Evolutionary conservation across 1,140 invertebrate genomes (phyloP), one percentile per base, ranked within the genome.

Genomic region (Aphidius ervi): DNA sequence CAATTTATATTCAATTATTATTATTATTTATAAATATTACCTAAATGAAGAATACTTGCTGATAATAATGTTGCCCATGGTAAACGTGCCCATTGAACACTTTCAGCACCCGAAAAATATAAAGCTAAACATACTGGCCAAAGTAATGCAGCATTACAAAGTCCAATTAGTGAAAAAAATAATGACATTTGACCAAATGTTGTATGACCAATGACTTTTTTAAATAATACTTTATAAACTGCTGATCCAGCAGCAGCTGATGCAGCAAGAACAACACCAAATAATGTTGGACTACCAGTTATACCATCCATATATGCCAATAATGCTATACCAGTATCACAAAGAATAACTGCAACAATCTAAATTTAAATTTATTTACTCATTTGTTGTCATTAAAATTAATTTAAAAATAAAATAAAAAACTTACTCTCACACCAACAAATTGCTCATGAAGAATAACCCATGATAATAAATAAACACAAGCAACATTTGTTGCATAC

Each of bases 221-320:
- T 90, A 77, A 94, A 94, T 63, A 94, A 82, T 56, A 94, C 92
- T 85, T 95, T 95, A 73, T 95, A 95, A 66, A 96, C 92, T 58
- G 93, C 93, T 67, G 92, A 94, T 49, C 90, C 90, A 9, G 92
- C 92, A 50, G 93, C 93, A 50, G 94, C 90, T 31, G 89, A 86
- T 10, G 92, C 91, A 47, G 93, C 91, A 39, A 97, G 74, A n/a
- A 97, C 90, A 1, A 97, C 94, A 1, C 92, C 92, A 20, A 88
- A 90, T n/a, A 96, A 80, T 2, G 93, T 96, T 3, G 89, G 89
- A 77, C 90, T 93, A 62, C 89, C 88, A 1, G 91, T 93, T 65
- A 95, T 94, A 40, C 94, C 94, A 71, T 97, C 94, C 92, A 97
- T 96, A 68, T 97, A 97, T 7, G 94, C 94, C 61, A 97, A 82